phyloP scores from a whole-genome alignment of 1,140 invertebrate genomes.

The Bradysia coprophila region DNA sequence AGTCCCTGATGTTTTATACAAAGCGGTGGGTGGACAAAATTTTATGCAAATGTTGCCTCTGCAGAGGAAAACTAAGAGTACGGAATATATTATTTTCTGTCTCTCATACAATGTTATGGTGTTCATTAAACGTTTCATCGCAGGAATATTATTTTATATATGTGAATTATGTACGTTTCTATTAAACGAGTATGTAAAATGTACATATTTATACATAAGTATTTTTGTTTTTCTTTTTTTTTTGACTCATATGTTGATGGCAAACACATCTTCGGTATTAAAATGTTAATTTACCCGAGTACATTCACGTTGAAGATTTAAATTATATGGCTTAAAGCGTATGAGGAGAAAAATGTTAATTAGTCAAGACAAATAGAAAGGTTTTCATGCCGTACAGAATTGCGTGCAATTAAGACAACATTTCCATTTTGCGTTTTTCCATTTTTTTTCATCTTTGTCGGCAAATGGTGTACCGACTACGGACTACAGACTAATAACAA shows the following conservation, averaged over 20 bases:
- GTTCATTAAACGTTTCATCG: slow-evolving; percentile 4
- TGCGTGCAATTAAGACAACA: too few relatives aligned
- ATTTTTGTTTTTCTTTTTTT: neutral
- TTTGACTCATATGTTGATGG: neutral
- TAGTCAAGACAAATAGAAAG: too few relatives aligned
- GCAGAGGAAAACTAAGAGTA: neutral
- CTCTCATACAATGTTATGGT: neutral
- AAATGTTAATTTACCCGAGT: neutral
- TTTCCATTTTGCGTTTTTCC: too few relatives aligned
- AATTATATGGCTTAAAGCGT: too few relatives aligned
- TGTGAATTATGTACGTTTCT: neutral
- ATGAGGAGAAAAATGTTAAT: too few relatives aligned
- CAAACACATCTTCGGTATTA: neutral
- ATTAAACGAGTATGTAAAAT: too few relatives aligned
- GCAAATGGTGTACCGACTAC: too few relatives aligned
- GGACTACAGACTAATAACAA: too few relatives aligned
- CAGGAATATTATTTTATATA: neutral
- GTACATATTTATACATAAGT: neutral
- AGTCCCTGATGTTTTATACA: too few relatives aligned
- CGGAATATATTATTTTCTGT: neutral
- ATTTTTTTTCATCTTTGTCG: too few relatives aligned
- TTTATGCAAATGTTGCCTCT: slow-evolving; percentile 1
- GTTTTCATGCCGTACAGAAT: too few relatives aligned
- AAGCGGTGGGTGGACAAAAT: neutral
- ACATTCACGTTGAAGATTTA: neutral